Base-by-base conservation (phyloP, 2,888 invertebrate species). In the Ormyrus nitidulus region DNA sequence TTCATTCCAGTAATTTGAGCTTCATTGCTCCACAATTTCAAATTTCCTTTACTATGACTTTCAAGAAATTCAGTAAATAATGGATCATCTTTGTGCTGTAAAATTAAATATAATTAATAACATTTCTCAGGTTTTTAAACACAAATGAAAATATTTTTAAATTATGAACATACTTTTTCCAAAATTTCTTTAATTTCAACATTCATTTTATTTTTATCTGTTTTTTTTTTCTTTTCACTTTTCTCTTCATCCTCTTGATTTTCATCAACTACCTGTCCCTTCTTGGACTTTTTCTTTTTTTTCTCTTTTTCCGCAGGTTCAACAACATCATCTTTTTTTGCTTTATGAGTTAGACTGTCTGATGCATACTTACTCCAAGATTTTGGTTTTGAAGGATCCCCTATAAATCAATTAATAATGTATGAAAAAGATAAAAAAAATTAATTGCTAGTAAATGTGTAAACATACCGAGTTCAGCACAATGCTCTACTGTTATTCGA, bases 301-400 rank as follows among this genome's bases (percentile, higher is more conserved):
- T 83, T 84, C 54, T 54, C 74, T 74, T 87, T 85, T 64, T 84
- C 84, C 49, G 84, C 84, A 8, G 82, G 81, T 53, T 83, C 77
- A 11, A 3, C 48, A 9, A 79, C 77, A 83, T 86, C 82, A 77
- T 83, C 74, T 82, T 86, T 77, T 83, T 86, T 84, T 77, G 83
- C 66, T 80, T 87, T 93, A 86, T 92, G 93, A 6, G 93, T 93
- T 79, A 94, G 93, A 88, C 95, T 96, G 80, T 97, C 97, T 56
- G 93, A 90, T 0, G 97, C 94, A 92, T 98, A 95, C 92, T 97
- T 98, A 90, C 98, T 98, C 98, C 98, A 98, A 0, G 98, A 94
- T 90, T 96, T 94, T 1, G 97, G 96, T 90, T 98, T 98, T 72
- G 92, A 92, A 61, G 93, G 88, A 87, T 94, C 94, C 58, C 93